Evolutionary conservation across 1,140 invertebrate genomes (phyloP), one percentile per base, ranked within the genome.

Genomic region (Lepidurus couesii): DNA sequence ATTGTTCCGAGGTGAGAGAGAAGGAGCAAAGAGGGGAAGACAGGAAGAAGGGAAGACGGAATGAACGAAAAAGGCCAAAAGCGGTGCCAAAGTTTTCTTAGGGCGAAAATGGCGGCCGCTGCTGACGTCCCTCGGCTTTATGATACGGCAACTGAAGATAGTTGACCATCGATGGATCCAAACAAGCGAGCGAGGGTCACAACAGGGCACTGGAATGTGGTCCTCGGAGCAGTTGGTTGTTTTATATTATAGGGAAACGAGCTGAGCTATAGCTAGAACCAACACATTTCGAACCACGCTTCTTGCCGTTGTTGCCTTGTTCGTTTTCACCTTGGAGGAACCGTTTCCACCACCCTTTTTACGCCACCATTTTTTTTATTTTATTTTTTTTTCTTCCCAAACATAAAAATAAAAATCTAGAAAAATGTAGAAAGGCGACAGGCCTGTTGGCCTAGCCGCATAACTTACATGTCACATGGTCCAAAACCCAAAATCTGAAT

Each of bases 201-300:
- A 65, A 65, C 53, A 65, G 53, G 53, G 53, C 53, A 65, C 21
- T 65, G 53, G 53, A 65, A 65, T 65, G 53, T 65, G 53, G 53
- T 65, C 53, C 53, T 65, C 53, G n/a, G 13, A 65, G 53, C 53
- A 65, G 53, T 65, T 65, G 53, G 53, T 65, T 65, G 53, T 65
- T 65, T 65, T 65, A 65, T 65, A 65, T 65, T 65, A 65, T 65
- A 65, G 53, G 53, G 45, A 21, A 65, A 34, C 34, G 34, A 34
- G 34, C 34, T 4, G 34, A 21, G 53, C 53, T 65, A 53, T 53
- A 65, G 13, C 53, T 7, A 65, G 21, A 21, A 65, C 53, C 21
- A 65, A 13, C 53, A 65, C 16, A 65, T 65, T 34, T 34, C 34
- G 2, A 34, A 34, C 34, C 34, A 65, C 53, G 53, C 53, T 65